phyloP scores from a whole-genome alignment of 2,113 vertebrate species.

The Pachypanchax playfairii region DNA sequence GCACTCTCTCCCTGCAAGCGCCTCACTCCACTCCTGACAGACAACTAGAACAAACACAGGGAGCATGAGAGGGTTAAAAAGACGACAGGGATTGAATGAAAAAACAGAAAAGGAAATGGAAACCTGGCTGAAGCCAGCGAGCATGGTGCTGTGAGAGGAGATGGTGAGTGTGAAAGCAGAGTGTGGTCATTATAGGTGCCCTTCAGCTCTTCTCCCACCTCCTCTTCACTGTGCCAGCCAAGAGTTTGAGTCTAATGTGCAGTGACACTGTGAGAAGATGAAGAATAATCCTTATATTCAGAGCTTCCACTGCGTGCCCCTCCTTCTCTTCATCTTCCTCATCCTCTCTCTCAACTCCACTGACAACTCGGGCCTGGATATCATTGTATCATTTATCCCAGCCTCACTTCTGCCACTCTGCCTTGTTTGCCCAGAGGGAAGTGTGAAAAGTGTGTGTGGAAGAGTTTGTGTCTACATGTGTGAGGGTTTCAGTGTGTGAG shows the following conservation, averaged over 20 bases:
- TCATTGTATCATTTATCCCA: conserved; percentile 86
- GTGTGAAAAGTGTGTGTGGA: conserved; percentile 75
- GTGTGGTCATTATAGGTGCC: conserved; percentile 87
- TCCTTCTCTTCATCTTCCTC: conserved; percentile 76
- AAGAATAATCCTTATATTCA: conserved; percentile 89
- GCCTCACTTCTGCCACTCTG: conserved; percentile 71
- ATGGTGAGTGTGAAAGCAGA: conserved; percentile 86
- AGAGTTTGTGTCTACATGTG: conserved; percentile 60
- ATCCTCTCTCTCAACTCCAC: conserved; percentile 66
- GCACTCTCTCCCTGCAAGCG: conserved; percentile 66
- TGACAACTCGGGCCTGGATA: conserved; percentile 84
- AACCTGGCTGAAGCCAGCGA: conserved; percentile 81
- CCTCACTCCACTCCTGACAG: conserved; percentile 58
- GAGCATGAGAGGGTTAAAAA: conserved; percentile 38
- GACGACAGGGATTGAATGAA: conserved; percentile 51
- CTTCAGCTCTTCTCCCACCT: conserved; percentile 73
- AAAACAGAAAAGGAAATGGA: conserved; percentile 72
- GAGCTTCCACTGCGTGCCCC: conserved; percentile 73
- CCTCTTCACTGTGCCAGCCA: conserved; percentile 75
- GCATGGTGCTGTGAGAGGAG: conserved; percentile 80
- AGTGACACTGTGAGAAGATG: conserved; percentile 87
- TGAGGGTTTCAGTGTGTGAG: conserved; percentile 40
- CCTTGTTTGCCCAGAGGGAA: conserved; percentile 72
- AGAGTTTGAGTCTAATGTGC: conserved; percentile 85
- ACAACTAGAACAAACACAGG: conserved; percentile 63